Base-by-base conservation (phyloP, 1,140 invertebrate genomes). In the Pseudomyrmex cubaensis region DNA sequence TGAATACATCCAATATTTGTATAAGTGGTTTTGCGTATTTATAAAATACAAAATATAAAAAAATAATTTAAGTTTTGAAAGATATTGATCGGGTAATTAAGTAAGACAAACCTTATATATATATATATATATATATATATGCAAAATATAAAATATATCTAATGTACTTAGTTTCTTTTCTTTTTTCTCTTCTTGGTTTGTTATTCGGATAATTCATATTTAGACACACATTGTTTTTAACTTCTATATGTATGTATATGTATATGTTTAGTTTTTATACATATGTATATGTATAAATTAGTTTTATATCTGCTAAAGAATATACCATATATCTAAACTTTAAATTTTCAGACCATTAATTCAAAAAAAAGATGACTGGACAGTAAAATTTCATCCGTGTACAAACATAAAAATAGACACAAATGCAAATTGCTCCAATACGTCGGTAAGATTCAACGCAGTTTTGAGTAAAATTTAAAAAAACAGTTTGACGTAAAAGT, bases 331-430 rank as follows among this genome's bases (percentile, higher is more conserved):
- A 57, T 15, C 57, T 22, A 10, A 46, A 35, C 15, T n/a, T 46
- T 64, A 12, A 17, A 35, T 80, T 92, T 89, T 25, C 54, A 91
- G 90, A 0, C 57, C 72, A n/a, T 25, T 90, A 1, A n/a, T 0
- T 9, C 57, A 20, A 20, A 7, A 0, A 0, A 1, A 4, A 9
- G 0, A 2, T 1, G 64, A 78, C 20, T 25, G 7, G 7, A 69
- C 48, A 1, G 61, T 66, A 15, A 69, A 61, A 0, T 91, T 90
- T 70, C 85, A 91, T 64, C 90, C 90, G 48, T 89, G 89, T 12
- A 76, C 57, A 66, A 77, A 88, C 82, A 22, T 69, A 13, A 17
- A 76, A 61, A 85, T 87, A 22, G 73, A 44, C 1, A 13, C 0
- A 20, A 3, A 67, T 17, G 0, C 3, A 1, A 50, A 80, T 12